A percentile compares a stretch with the other conserved stretches of the same genome.
These are phyloP conservation scores for Ptychadena robeensis DNA, from an alignment of 2,797 vertebrate genomes.

Conservation along the genomic window DNA sequence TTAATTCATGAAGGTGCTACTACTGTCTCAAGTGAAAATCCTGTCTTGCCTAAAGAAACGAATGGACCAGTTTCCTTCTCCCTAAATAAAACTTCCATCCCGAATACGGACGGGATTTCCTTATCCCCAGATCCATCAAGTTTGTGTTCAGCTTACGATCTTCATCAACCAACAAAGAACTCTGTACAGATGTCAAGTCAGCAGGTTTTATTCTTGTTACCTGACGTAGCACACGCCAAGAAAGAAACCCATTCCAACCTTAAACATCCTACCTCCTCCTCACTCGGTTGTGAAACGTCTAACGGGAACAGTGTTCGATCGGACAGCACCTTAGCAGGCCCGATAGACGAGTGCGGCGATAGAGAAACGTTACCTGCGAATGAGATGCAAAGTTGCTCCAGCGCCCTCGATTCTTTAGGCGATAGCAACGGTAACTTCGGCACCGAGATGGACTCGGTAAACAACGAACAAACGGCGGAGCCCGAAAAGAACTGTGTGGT, in stretches of 20 bases:
- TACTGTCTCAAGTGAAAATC: conserved; percentile 86
- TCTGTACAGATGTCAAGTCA: conserved; percentile 85
- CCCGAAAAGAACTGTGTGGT: conserved; percentile 74
- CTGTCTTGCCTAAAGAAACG: conserved; percentile 89
- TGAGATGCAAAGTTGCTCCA: conserved; percentile 81
- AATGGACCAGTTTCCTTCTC: conserved; percentile 98
- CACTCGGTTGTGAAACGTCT: conserved; percentile 81
- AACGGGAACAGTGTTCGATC: conserved; percentile 76
- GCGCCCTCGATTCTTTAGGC: conserved; percentile 78
- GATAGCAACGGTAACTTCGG: conserved; percentile 84
- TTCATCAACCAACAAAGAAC: conserved; percentile 81
- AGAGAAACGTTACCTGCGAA: conserved; percentile 74
- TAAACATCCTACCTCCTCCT: conserved; percentile 86
- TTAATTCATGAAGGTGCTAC: conserved; percentile 91
- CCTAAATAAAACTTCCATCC: conserved; percentile 87
- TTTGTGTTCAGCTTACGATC: conserved; percentile 86
- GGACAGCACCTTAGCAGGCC: conserved; percentile 85
- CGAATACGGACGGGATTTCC: conserved; percentile 87
- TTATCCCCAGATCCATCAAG: conserved; percentile 84
- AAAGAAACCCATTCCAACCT: conserved; percentile 85
- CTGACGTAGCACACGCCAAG: conserved; percentile 87
- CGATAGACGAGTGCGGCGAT: conserved; percentile 80
- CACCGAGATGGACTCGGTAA: conserved; percentile 84
- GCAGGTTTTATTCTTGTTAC: conserved; percentile 84
- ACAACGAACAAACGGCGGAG: conserved; percentile 83